Conservation (phyloP, 2,888 invertebrate species). For the Cristatella mucedo region DNA sequence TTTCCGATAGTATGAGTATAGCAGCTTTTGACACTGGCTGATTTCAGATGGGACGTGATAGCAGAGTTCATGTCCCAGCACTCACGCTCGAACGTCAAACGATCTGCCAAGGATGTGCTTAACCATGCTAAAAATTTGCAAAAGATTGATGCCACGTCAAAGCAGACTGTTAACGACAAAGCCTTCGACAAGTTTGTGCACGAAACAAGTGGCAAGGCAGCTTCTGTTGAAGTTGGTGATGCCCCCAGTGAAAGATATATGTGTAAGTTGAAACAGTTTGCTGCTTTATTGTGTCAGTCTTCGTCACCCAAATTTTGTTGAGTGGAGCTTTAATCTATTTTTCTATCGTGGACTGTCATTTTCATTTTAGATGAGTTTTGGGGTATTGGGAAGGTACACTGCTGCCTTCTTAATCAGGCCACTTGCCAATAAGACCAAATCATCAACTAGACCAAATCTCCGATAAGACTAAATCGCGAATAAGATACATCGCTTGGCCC, state of each 20-base stretch:
- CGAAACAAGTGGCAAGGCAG: constrained; percentile 43
- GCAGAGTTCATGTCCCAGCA: constrained; percentile 76
- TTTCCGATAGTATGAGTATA: not conserved
- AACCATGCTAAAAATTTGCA: constrained; percentile 88
- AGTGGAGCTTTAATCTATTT: too few relatives aligned
- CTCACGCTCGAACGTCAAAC: constrained; percentile 22
- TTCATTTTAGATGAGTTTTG: too few relatives aligned
- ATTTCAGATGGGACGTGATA: constrained; percentile 64
- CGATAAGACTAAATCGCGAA: too few relatives aligned
- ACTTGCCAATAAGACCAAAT: too few relatives aligned
- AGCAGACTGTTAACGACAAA: constrained; percentile 73
- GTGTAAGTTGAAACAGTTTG: constrained; percentile 3
- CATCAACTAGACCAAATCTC: too few relatives aligned
- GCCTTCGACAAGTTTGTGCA: constrained; percentile 81
- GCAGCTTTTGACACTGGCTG: constrained; percentile 1
- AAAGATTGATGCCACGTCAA: constrained; percentile 47
- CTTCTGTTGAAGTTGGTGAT: constrained; percentile 38
- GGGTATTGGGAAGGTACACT: too few relatives aligned
- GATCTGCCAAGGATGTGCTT: constrained; percentile 72
- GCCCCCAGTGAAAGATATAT: constrained; percentile 51
- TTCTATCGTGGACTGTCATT: too few relatives aligned
- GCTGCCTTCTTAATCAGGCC: too few relatives aligned
- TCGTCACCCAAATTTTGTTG: too few relatives aligned
- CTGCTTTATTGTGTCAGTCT: constrained; percentile 2
- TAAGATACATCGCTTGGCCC: too few relatives aligned